phyloP scores from a whole-genome alignment of 2,888 invertebrate species.

The Ametastegia equiseti region DNA sequence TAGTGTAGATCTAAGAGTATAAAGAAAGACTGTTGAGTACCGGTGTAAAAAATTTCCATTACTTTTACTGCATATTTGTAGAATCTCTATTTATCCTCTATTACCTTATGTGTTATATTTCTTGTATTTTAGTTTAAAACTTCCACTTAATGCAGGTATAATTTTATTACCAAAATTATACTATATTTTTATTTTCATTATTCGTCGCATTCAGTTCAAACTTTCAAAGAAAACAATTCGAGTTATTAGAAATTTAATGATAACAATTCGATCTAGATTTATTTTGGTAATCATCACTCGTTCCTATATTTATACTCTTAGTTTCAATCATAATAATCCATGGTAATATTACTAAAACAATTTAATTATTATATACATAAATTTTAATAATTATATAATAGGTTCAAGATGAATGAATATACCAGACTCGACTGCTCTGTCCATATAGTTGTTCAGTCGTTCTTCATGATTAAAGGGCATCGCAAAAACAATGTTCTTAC shows the following conservation, averaged over 20 bases:
- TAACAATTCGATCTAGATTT: background rate
- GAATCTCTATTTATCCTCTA: background rate
- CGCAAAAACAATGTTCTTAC: slow-evolving; percentile 20
- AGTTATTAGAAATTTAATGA: background rate
- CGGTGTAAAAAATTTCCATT: background rate
- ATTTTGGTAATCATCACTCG: slow-evolving; percentile 54
- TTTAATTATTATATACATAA: slow-evolving; percentile 69
- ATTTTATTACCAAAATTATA: background rate
- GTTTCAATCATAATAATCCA: slow-evolving; percentile 59
- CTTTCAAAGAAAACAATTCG: background rate
- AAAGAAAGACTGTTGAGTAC: slow-evolving; percentile 35
- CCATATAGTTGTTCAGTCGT: slow-evolving; percentile 34
- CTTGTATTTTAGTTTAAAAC: background rate
- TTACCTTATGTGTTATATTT: background rate
- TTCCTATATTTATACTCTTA: slow-evolving; percentile 50
- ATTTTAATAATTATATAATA: slow-evolving; percentile 57
- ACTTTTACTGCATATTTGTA: background rate
- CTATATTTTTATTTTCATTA: too few species aligned
- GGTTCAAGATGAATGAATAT: slow-evolving; percentile 53
- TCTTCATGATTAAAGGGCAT: slow-evolving; percentile 26
- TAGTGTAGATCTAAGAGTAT: slow-evolving; percentile 54
- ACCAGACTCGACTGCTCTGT: slow-evolving; percentile 18
- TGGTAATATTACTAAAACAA: slow-evolving; percentile 65
- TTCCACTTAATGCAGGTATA: background rate
- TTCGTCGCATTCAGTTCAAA: background rate